A percentile compares a stretch with the other conserved stretches of the same genome.
Conservation (phyloP, 2,888 invertebrate species). For the Philaethria dido region DNA sequence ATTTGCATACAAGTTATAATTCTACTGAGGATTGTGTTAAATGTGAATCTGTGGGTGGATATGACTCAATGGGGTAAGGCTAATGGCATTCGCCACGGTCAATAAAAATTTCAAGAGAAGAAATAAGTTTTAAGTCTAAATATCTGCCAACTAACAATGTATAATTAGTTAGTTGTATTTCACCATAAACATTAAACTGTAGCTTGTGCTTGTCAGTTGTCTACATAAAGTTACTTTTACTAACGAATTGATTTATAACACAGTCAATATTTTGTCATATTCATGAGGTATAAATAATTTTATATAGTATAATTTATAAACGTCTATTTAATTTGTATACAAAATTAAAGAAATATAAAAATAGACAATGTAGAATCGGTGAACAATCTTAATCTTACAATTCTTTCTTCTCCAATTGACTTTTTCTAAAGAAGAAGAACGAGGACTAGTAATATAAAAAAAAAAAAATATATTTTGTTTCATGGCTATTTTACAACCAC, state of each 20-base stretch:
- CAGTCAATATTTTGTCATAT: neutral
- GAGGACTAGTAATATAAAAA: too few species aligned
- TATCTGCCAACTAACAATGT: neutral
- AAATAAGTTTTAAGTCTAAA: neutral
- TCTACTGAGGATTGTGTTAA: constrained; percentile 33
- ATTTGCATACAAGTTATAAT: constrained; percentile 68
- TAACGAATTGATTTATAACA: neutral
- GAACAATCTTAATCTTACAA: too few species aligned
- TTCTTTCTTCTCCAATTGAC: too few species aligned
- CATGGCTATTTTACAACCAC: too few species aligned
- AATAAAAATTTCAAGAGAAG: constrained; percentile 4
- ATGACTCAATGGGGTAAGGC: constrained; percentile 14
- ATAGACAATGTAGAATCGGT: neutral
- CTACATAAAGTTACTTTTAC: neutral
- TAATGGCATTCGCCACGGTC: constrained; percentile 24
- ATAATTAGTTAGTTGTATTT: constrained; percentile 3
- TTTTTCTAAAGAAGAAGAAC: too few species aligned
- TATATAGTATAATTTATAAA: neutral
- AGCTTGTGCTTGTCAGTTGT: too few species aligned
- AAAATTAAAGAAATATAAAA: neutral
- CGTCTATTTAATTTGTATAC: neutral
- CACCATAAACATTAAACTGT: neutral
- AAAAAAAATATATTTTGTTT: too few species aligned
- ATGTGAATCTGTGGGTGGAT: constrained; percentile 27
- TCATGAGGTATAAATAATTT: neutral